Evolutionary conservation across 2,888 invertebrate genomes (phyloP).

Genomic region (Gandaritis pyraliata): DNA sequence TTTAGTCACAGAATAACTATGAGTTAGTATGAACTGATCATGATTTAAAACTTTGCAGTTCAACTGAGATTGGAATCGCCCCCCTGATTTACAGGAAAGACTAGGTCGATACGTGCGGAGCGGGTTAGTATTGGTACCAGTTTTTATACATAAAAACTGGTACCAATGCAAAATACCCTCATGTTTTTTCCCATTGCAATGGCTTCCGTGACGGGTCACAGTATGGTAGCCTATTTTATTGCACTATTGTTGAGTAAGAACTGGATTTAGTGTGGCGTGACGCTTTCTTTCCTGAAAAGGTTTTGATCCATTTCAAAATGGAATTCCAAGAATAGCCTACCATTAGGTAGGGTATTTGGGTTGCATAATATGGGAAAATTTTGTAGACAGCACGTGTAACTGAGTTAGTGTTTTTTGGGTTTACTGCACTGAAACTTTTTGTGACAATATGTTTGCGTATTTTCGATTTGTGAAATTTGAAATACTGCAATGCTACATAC

Average conservation of each 20-base stretch:
- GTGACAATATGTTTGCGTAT: too few relatives aligned
- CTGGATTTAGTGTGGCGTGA: slow-evolving; percentile 8
- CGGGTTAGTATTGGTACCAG: too few relatives aligned
- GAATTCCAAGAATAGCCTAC: background rate
- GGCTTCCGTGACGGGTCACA: slow-evolving; percentile 61
- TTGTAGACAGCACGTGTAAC: slow-evolving; percentile 3
- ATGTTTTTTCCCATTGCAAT: slow-evolving; percentile 53
- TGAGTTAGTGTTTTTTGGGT: background rate
- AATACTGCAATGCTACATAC: too few relatives aligned
- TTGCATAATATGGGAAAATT: background rate
- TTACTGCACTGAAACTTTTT: background rate
- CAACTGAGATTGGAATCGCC: too few relatives aligned
- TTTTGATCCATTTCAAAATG: background rate
- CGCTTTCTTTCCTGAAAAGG: slow-evolving; percentile 9
- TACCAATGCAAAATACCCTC: slow-evolving; percentile 53
- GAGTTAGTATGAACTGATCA: too few relatives aligned
- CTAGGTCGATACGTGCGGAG: too few relatives aligned
- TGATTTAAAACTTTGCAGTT: too few relatives aligned
- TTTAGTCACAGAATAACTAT: too few relatives aligned
- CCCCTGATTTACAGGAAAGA: too few relatives aligned
- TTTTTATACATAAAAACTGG: too few relatives aligned
- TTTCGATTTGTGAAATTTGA: too few relatives aligned
- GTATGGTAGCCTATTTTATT: slow-evolving; percentile 61
- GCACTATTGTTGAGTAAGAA: slow-evolving; percentile 46
- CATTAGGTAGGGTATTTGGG: slow-evolving; percentile 4